phyloP scores from a whole-genome alignment of 1,140 invertebrate species.

The Anastatus disparis region DNA sequence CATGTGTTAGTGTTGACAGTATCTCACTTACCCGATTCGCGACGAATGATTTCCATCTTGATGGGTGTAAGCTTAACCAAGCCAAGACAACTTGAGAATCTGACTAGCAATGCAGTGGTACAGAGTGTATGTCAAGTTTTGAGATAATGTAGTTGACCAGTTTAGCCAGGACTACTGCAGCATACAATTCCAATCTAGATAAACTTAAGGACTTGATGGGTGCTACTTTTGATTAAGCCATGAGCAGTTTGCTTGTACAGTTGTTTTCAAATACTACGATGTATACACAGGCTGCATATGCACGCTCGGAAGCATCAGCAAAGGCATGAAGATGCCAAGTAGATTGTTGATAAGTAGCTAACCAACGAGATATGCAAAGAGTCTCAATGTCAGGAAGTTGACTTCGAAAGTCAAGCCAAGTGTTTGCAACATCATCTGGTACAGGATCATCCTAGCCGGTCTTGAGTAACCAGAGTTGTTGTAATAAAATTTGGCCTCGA shows the following conservation, averaged over 20 bases:
- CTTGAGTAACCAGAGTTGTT: no score
- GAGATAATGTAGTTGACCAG: not conserved
- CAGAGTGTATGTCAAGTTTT: not conserved
- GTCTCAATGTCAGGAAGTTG: no score
- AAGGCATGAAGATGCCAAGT: conserved; percentile 18
- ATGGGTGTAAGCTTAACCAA: no score
- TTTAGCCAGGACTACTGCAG: not conserved
- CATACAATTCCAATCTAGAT: not conserved
- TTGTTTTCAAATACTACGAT: no score
- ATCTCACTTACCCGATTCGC: not conserved
- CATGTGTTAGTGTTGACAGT: no score
- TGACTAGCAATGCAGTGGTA: not conserved
- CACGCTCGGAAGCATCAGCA: conserved; percentile 23
- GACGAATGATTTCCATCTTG: not conserved
- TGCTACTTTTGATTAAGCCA: not conserved
- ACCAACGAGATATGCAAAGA: not conserved
- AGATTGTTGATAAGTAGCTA: not conserved
- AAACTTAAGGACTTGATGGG: no score
- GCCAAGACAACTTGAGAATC: no score
- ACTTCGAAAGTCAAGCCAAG: no score
- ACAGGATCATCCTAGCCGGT: no score
- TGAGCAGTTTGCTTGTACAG: not conserved
- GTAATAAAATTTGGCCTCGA: no score
- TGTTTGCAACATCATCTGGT: no score
- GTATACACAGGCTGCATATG: conserved; percentile 3